Percentiles rank a stretch among this genome's conserved stretches.
These are phyloP conservation scores for Sterrhoptilus dennistouni DNA, from an alignment of 2,113 vertebrate genomes.

Conservation along the genomic window DNA sequence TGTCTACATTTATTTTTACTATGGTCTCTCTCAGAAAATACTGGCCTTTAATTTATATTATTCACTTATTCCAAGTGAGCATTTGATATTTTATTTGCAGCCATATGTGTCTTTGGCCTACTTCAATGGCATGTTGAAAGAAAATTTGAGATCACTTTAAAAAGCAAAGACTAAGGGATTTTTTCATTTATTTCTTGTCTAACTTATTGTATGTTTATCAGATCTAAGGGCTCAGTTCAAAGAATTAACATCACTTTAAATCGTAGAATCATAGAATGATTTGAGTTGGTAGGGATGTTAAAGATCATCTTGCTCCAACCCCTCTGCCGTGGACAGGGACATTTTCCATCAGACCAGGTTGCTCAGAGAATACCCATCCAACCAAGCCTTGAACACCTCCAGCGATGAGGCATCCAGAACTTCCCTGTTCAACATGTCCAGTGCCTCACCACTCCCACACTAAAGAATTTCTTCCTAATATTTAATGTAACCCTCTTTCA, in stretches of 20 bases:
- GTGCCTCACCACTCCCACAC: background rate
- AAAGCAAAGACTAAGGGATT: background rate
- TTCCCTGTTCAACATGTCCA: background rate
- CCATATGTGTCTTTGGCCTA: background rate
- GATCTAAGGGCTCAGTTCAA: background rate
- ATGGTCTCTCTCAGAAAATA: background rate
- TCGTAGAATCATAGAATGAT: background rate
- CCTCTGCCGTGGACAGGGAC: background rate
- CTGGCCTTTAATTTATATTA: background rate
- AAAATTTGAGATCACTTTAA: background rate
- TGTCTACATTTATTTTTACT: background rate
- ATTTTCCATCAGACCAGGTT: background rate
- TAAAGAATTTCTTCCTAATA: background rate
- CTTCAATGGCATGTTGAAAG: background rate
- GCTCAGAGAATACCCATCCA: fast-evolving
- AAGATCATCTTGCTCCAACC: fast-evolving
- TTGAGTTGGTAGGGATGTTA: fast-evolving
- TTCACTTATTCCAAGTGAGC: background rate
- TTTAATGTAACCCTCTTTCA: background rate
- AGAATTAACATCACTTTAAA: background rate
- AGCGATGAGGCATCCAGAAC: background rate
- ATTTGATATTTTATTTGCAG: background rate
- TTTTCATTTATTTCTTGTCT: background rate
- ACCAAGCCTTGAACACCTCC: background rate
- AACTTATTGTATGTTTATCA: background rate